Conservation (phyloP, 2,797 vertebrate species). For the Lepus oiostolus region DNA sequence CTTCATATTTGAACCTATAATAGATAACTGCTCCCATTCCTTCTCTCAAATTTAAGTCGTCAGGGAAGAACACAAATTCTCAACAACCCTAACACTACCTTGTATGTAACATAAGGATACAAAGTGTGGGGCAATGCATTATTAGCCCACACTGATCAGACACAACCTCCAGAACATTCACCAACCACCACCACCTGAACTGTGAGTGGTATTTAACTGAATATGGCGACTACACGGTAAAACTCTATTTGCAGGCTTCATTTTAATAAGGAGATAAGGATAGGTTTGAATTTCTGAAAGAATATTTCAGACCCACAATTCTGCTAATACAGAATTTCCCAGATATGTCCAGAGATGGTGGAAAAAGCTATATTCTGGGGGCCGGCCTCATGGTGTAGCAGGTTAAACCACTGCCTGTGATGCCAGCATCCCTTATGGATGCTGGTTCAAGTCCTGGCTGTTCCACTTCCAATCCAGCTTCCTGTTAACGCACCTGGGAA, state of each 20-base stretch:
- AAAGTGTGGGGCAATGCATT: neutral
- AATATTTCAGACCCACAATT: neutral
- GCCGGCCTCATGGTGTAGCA: neutral
- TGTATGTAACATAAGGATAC: neutral
- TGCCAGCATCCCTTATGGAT: too few species aligned
- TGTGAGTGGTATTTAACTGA: neutral
- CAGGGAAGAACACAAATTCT: neutral
- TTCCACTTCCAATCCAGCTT: too few species aligned
- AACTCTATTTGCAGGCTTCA: neutral
- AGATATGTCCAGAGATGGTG: neutral
- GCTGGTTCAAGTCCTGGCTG: too few species aligned
- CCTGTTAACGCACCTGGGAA: too few species aligned
- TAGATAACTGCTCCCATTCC: neutral
- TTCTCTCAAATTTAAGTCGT: slow-evolving; percentile 52
- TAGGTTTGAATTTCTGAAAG: neutral
- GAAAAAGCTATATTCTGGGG: slow-evolving; percentile 14
- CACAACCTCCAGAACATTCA: neutral
- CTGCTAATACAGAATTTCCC: slow-evolving; percentile 31
- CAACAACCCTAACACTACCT: neutral
- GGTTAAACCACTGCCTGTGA: too few species aligned
- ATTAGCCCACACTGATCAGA: neutral
- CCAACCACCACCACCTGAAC: neutral
- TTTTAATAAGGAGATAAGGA: neutral
- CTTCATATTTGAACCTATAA: neutral
- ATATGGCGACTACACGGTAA: neutral